Base-by-base conservation (phyloP, 2,888 invertebrate genomes). In the Leptura quadrifasciata region DNA sequence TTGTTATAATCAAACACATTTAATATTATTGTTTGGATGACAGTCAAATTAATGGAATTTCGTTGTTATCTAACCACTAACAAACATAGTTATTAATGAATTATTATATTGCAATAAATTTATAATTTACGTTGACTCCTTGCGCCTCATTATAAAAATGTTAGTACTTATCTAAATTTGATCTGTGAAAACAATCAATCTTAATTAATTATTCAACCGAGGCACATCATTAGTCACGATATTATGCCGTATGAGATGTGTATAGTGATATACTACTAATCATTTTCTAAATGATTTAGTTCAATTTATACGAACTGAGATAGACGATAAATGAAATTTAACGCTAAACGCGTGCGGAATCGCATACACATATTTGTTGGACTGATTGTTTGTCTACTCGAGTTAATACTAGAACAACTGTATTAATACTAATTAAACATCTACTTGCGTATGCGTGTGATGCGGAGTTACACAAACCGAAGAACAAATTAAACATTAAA, bases 171-270 rank as follows among this genome's bases (percentile, higher is more conserved):
- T 65, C 65, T 65, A 21, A 47, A 52, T 65, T 47, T 47, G 24
- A 65, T 65, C 52, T 65, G 65, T 65, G 21, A 65, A 52, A 52
- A 65, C 65, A 39, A 65, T 65, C 47, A 65, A 65, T 65, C 65
- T 65, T 65, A 65, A 65, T 65, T 65, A 65, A 65, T 65, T 65
- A 65, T 65, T 52, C 65, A 65, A 8, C 47, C 21, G 21, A 21
- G 15, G 52, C 24, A 52, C 65, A 65, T 52, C 65, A 65, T 65
- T 65, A 65, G 52, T 65, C 39, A 65, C 52, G 47, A 24, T 52
- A 20, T 52, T 65, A 21, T 20, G n/a, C 52, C 47, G 17, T 27
- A 21, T 60, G 24, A 57, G 20, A 64, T 65, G 12, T 21, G 15
- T 47, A 47, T 15, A 52, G 24, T 20, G 52, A 65, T 18, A 20